Evolutionary conservation across 2,113 vertebrate species (phyloP).

Genomic region (Notarius lentiginosus): DNA sequence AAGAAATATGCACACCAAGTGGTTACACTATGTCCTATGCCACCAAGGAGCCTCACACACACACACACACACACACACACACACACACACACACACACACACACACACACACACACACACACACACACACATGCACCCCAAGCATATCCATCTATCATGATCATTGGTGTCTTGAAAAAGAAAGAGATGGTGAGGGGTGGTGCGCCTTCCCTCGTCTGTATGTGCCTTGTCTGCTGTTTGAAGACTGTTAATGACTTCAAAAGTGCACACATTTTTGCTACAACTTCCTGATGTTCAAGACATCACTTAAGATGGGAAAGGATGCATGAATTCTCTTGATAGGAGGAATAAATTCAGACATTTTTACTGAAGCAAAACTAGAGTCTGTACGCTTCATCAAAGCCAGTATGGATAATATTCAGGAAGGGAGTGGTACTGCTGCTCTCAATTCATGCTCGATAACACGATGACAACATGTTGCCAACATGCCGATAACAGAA

Average conservation of each 20-base stretch:
- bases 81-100: constrained; percentile 45
- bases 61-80: constrained; percentile 34
- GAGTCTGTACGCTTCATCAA: background rate
- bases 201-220: constrained; percentile 27
- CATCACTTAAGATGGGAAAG: constrained; percentile 1
- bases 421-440: background rate
- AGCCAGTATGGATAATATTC: background rate
- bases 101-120: constrained; percentile 46
- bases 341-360: background rate
- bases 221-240: constrained; percentile 63
- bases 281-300: constrained; percentile 61
- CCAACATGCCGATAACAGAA: background rate
- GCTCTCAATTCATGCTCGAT: background rate
- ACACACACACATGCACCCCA: background rate
- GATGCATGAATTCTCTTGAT: constrained; percentile 7
- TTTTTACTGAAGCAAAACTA: background rate
- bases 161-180: constrained; percentile 55
- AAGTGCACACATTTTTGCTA: constrained; percentile 54
- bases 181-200: constrained; percentile 46
- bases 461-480: background rate
- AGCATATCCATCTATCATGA: constrained; percentile 64
- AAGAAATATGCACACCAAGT: background rate
- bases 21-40: constrained; percentile 17
- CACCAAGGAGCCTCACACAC: constrained; percentile 55
- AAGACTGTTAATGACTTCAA: constrained; percentile 72